Evolutionary conservation across 2,797 vertebrate genomes (phyloP), one percentile per base, ranked within the genome.

Genomic region (Galago senegalensis): DNA sequence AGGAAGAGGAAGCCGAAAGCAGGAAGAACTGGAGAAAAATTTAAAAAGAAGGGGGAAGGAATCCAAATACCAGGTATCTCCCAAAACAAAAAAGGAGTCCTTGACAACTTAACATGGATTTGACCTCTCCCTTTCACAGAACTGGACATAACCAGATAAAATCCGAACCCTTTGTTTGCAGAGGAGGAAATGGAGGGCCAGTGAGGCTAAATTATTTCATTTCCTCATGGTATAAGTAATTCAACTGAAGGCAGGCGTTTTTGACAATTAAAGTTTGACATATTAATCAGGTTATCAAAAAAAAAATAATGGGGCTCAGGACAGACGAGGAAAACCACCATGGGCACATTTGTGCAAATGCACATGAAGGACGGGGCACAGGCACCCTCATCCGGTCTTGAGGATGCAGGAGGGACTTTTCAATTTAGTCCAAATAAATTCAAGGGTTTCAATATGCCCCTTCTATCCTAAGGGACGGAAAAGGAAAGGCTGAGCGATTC

Each of bases 101-200:
- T 72, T 65, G 43, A 88, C 29, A 40, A 83, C 21, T 60, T 82
- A 72, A 91, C 65, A 37, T 93, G 53, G 56, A 76, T 95, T 69
- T 96, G 91, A 95, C 60, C 49, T 89, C 49, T 93, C 81, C 94
- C 63, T n/a, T 79, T 85, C 37, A 46, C 7, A 58, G 87, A 90
- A 85, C 72, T 91, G 72, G 67, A 96, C 96, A 70, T 58, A 87
- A 86, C 67, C 72, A 89, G 83, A 91, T 94, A 87, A 91, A 70
- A 43, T 40, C 58, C 85, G 90, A 27, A 65, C 60, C 17, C 49
- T 87, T 95, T 82, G 89, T 96, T 91, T 96, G 79, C 56, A 91
- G 76, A 75, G 56, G 49, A 95, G 77, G 89, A 97, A 93, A 69
- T 29, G 4, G 91, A 88, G 31, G 63, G 34, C 10, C 18, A 79